These are phyloP conservation scores for Marasmarcha lunaedactyla DNA, from an alignment of 2,888 invertebrate genomes.

Conservation along the genomic window DNA sequence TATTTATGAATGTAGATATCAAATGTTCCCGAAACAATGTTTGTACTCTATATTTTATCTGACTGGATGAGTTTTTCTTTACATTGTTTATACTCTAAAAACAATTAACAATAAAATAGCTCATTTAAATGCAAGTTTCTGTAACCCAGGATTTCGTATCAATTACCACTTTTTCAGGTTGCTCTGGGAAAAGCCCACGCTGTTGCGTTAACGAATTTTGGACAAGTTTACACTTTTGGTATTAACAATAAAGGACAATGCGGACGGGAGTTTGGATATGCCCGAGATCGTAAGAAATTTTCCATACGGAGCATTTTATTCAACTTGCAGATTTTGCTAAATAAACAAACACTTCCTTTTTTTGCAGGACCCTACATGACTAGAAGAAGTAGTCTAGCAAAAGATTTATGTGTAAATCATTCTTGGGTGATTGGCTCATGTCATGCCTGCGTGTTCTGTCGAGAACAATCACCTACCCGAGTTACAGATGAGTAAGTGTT, in stretches of 20 bases:
- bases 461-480: too few relatives aligned
- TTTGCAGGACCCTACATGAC: too few relatives aligned
- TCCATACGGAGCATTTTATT: background rate
- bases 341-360: background rate
- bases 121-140: too few relatives aligned
- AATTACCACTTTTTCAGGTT: slow-evolving; percentile 73
- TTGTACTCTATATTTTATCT: too few relatives aligned
- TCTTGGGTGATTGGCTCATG: slow-evolving; percentile 1
- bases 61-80: too few relatives aligned
- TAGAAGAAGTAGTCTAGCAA: background rate
- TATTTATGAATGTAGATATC: too few relatives aligned
- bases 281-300: slow-evolving; percentile 15
- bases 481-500: too few relatives aligned
- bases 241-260: slow-evolving; percentile 98
- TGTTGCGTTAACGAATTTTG: slow-evolving; percentile 88
- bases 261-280: slow-evolving; percentile 83
- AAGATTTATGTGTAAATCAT: background rate
- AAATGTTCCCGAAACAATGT: too few relatives aligned
- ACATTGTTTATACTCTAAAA: too few relatives aligned
- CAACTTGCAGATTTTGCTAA: background rate
- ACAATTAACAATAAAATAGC: too few relatives aligned
- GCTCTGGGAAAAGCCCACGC: slow-evolving; percentile 96
- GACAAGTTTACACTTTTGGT: slow-evolving; percentile 94
- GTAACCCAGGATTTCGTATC: too few relatives aligned
- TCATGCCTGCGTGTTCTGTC: background rate